Percentiles rank a stretch among this genome's conserved stretches.
phyloP scores from a whole-genome alignment of 2,888 invertebrate species.

The Synergus itoensis region DNA sequence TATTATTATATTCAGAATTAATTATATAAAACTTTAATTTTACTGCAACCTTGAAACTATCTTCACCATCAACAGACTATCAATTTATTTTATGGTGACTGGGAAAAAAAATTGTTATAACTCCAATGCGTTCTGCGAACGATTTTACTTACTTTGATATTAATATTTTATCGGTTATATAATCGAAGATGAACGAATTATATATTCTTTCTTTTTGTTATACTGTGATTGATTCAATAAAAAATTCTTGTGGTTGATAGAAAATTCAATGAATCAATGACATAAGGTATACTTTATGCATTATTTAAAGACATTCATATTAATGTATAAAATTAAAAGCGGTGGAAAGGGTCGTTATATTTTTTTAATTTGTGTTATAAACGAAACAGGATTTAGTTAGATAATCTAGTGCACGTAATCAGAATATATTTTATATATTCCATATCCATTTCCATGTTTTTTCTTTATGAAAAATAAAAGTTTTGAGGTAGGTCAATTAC shows the following conservation, averaged over 20 bases:
- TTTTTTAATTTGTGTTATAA: background rate
- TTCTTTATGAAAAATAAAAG: background rate
- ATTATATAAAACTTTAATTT: background rate
- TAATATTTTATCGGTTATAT: too few relatives aligned
- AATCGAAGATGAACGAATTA: too few relatives aligned
- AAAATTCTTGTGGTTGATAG: too few relatives aligned
- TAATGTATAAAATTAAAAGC: too few relatives aligned
- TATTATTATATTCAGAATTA: background rate
- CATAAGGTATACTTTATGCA: too few relatives aligned
- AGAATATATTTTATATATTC: background rate
- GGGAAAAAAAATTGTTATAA: too few relatives aligned
- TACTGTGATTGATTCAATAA: too few relatives aligned
- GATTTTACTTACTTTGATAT: too few relatives aligned
- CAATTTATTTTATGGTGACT: background rate
- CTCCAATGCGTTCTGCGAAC: too few relatives aligned
- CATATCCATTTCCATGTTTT: background rate
- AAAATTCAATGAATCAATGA: too few relatives aligned
- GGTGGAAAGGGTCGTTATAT: background rate
- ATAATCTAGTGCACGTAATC: background rate
- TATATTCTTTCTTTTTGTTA: too few relatives aligned
- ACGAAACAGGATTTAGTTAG: background rate
- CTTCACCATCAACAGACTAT: background rate
- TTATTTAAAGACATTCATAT: too few relatives aligned
- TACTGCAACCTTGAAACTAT: background rate
- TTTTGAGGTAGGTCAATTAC: background rate